phyloP scores from a whole-genome alignment of 2,797 vertebrate species.

The Sebastes diaconus region DNA sequence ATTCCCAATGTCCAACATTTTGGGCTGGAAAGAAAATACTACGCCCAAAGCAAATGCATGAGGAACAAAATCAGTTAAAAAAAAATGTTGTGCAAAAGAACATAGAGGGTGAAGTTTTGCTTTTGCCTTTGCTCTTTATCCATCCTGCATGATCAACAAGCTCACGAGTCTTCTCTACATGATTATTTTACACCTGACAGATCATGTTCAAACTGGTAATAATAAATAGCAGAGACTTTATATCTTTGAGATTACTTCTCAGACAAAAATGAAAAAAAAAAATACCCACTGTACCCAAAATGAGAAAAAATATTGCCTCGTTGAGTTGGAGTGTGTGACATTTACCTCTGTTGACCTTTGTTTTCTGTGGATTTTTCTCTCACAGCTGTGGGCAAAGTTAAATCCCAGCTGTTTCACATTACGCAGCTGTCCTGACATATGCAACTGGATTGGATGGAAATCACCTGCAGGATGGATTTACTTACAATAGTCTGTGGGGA shows the following conservation, averaged over 20 bases:
- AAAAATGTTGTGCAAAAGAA: background rate
- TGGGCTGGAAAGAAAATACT: background rate
- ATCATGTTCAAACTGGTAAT: constrained; percentile 19
- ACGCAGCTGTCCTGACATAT: constrained; percentile 13
- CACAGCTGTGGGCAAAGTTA: constrained; percentile 32
- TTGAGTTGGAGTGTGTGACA: constrained; percentile 25
- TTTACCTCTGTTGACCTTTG: constrained; percentile 48
- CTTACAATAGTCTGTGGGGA: background rate
- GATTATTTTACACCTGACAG: constrained; percentile 2
- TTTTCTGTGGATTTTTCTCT: constrained; percentile 31
- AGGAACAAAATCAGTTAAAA: background rate
- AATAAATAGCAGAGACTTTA: background rate
- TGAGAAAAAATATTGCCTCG: constrained; percentile 13
- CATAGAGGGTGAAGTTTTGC: background rate
- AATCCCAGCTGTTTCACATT: constrained; percentile 39
- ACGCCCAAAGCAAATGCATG: background rate
- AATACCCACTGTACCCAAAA: background rate
- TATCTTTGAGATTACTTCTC: background rate
- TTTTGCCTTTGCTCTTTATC: background rate
- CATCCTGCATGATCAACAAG: background rate
- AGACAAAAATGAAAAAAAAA: background rate
- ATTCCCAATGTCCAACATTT: constrained; percentile 4
- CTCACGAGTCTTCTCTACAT: background rate
- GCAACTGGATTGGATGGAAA: constrained; percentile 26
- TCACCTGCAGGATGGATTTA: constrained; percentile 34